Conservation (phyloP, 2,888 invertebrate genomes). For the Cephus pulcher region DNA sequence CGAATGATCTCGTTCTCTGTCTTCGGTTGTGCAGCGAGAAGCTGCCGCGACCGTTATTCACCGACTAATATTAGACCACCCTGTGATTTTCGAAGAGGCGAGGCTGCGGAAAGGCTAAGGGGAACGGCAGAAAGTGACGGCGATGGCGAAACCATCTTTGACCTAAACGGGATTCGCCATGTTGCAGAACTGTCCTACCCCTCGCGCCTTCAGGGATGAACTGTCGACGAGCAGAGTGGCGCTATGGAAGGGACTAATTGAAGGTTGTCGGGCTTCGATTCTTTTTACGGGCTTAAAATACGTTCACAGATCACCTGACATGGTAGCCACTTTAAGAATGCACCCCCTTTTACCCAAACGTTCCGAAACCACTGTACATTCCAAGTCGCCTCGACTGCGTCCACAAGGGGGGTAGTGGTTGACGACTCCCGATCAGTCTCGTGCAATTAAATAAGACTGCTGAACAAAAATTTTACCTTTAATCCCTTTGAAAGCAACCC, state of each 20-base stretch:
- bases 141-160: no score
- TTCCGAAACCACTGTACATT: no score
- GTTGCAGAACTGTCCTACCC: background rate
- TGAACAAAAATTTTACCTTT: background rate
- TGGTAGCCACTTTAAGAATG: background rate
- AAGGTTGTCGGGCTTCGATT: background rate
- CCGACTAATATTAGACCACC: conserved; percentile 45
- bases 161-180: background rate
- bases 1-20: background rate
- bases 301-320: background rate
- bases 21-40: background rate
- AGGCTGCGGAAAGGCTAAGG: no score
- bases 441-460: background rate
- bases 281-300: background rate
- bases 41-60: conserved; percentile 40
- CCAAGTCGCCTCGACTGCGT: no score
- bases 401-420: no score
- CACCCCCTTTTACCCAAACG: no score
- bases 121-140: no score
- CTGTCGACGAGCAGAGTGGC: background rate
- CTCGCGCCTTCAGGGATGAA: background rate
- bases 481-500: no score
- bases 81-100: background rate
- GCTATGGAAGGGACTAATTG: background rate
- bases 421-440: background rate